Evolutionary conservation across 2,797 vertebrate species (phyloP), one percentile per base, ranked within the genome.

Genomic region (Tenualosa ilisha): DNA sequence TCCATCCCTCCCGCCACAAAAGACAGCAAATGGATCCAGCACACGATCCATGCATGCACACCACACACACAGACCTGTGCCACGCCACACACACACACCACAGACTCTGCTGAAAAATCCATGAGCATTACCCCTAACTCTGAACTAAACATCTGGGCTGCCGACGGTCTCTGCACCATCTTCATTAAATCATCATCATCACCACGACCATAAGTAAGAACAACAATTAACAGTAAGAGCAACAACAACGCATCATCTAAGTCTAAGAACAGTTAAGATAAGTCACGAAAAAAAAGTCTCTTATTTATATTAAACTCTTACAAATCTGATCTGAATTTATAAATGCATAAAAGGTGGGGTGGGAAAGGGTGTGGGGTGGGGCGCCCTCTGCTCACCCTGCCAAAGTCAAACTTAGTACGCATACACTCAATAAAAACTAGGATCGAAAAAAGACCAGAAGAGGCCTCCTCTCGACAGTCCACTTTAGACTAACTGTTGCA

Each of bases 281-380:
- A 79, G 93, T 92, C 95, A 96, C 95, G 9, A 63, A 94, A 95
- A 94, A 95, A 31, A 88, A 49, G 56, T 84, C 92, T 86, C 91
- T 87, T 79, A 79, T 90, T 96, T 96, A 96, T 96, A 96, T 96
- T 96, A 96, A 96, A 95, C 93, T 94, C 95, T 95, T 96, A 96
- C 94, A 96, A 96, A 96, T 96, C 94, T 94, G 95, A 92, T 95
- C 93, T 93, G 93, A 94, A 94, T 94, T 93, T 95, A 96, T 94
- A 96, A 96, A 96, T 96, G 96, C 95, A 96, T 96, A 96, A 96
- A 96, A 93, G 92, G 91, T 94, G 92, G 91, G 72, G 68, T 56
- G 17, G 68, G 68, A 85, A 88, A 91, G 89, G 91, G 72, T 15
- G 54, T 37, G 68, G 83, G 88, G 91, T 89, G 91, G 89, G 68